These are phyloP conservation scores for Chaetogeoica ovagalla DNA, from an alignment of 2,888 invertebrate genomes.

Conservation along the genomic window DNA sequence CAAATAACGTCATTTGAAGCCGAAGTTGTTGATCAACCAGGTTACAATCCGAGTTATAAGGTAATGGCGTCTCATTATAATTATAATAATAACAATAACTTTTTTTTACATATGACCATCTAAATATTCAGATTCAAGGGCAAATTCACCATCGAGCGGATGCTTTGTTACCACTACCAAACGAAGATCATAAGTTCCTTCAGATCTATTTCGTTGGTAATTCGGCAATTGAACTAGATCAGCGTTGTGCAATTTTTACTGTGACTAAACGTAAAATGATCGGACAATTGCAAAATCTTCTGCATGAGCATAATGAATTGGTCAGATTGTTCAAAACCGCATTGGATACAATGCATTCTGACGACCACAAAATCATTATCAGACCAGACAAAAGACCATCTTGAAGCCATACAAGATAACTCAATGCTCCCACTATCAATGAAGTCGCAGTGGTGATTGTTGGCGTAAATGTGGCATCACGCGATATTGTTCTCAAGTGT, in stretches of 20 bases:
- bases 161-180: constrained; percentile 9
- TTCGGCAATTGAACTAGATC: background rate
- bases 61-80: constrained; percentile 3
- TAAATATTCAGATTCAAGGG: background rate
- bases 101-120: constrained; percentile 12
- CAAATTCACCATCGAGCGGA: constrained; percentile 4
- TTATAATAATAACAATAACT: constrained; percentile 2
- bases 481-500: constrained; percentile 58
- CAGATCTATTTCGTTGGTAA: constrained; percentile 16
- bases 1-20: constrained; percentile 13
- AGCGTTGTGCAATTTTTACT: constrained; percentile 8
- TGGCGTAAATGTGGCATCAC: constrained; percentile 57
- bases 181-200: background rate
- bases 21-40: constrained; percentile 6
- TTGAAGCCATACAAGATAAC: constrained; percentile 48
- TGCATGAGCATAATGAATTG: constrained; percentile 56
- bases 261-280: constrained; percentile 5
- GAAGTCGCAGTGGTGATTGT: constrained; percentile 59
- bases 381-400: constrained; percentile 4
- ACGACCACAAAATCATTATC: constrained; percentile 5
- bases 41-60: constrained; percentile 11
- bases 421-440: constrained; percentile 58
- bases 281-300: no score
- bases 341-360: background rate
- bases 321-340: constrained; percentile 56